These are phyloP conservation scores for Caenorhabditis tropicalis DNA, from an alignment of 1,140 invertebrate genomes.

Conservation along the genomic window DNA sequence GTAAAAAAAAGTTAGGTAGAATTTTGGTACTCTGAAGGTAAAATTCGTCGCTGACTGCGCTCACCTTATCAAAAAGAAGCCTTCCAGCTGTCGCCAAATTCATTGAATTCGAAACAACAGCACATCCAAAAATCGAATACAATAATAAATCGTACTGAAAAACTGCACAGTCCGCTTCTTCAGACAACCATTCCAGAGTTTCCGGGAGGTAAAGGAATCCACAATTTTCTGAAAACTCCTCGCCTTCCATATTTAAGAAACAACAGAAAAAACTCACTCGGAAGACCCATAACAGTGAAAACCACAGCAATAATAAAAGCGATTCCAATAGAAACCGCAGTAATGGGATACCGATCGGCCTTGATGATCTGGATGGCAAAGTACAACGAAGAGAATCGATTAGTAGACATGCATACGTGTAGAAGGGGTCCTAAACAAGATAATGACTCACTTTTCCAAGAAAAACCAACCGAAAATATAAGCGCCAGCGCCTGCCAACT, in stretches of 20 bases:
- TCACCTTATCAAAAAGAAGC: not conserved
- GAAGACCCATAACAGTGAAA: slow-evolving; percentile 9
- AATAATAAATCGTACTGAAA: slow-evolving; percentile 4
- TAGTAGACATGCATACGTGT: not conserved
- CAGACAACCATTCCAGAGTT: not conserved
- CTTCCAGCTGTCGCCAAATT: not conserved
- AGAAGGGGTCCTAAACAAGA: not conserved
- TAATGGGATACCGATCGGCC: slow-evolving; percentile 12
- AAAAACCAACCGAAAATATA: slow-evolving; percentile 11
- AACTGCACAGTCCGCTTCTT: not conserved
- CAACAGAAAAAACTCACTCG: not conserved
- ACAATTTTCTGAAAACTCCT: slow-evolving; percentile 10
- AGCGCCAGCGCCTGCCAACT: not conserved
- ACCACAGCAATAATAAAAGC: not conserved
- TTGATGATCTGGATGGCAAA: slow-evolving; percentile 4
- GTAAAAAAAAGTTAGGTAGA: too few species aligned
- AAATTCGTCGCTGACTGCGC: not conserved
- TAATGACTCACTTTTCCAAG: too few species aligned
- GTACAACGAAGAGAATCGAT: slow-evolving; percentile 17
- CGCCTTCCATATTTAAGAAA: not conserved
- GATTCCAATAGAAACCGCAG: not conserved
- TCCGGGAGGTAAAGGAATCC: not conserved
- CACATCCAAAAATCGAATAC: slow-evolving; percentile 2
- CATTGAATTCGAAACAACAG: slow-evolving; percentile 3
- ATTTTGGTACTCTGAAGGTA: too few species aligned